Conservation (phyloP, 2,797 vertebrate genomes). For the Parauchenoglanis ngamensis region DNA sequence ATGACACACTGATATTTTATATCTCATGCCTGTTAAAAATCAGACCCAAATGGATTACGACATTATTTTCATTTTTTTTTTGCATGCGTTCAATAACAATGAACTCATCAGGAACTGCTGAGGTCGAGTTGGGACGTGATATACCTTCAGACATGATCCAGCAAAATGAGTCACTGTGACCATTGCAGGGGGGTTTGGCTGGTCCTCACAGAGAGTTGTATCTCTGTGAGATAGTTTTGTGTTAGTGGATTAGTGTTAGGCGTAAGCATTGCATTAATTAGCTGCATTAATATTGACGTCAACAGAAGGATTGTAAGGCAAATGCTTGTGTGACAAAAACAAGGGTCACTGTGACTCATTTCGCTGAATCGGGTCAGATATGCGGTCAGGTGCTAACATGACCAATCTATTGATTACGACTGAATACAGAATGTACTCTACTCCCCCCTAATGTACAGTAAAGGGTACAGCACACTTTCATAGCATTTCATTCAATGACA, state of each 20-base stretch:
- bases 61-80: neutral
- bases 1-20: neutral
- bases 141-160: neutral
- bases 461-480: neutral
- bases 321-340: no score
- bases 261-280: no score
- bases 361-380: no score
- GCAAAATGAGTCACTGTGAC: no score
- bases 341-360: no score
- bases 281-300: no score
- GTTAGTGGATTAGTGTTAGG: no score
- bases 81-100: neutral
- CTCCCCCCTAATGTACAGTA: slow-evolving; percentile 63
- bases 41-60: neutral
- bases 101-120: neutral
- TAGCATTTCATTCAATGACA: neutral
- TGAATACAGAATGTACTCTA: slow-evolving; percentile 27
- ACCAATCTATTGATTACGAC: neutral
- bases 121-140: neutral
- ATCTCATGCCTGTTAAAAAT: neutral
- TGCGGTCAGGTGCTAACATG: neutral
- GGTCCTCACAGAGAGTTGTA: no score
- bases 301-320: no score
- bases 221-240: no score
- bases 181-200: no score